Conservation (phyloP, 2,888 invertebrate species). For the Epirrhoe alternata region DNA sequence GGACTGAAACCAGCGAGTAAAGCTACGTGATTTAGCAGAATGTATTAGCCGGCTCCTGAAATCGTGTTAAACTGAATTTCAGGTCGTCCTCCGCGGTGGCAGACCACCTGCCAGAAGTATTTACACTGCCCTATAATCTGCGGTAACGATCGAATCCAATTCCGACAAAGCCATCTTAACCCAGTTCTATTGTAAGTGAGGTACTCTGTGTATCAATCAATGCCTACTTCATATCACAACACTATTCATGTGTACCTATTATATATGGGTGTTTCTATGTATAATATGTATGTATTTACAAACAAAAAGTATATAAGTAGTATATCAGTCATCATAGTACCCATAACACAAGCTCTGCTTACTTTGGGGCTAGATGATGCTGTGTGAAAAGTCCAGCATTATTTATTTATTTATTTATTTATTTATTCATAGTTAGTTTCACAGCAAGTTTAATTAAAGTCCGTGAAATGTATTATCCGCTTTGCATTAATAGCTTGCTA, state of each 20-base stretch:
- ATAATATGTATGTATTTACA: too few species aligned
- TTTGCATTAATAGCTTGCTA: neutral
- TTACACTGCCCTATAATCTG: constrained; percentile 10
- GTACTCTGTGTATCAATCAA: constrained; percentile 19
- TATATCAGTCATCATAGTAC: too few species aligned
- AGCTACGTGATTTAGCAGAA: constrained; percentile 1
- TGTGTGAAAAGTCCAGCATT: too few species aligned
- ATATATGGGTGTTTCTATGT: too few species aligned
- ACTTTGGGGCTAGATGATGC: too few species aligned
- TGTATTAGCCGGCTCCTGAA: neutral
- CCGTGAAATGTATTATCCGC: constrained; percentile 1
- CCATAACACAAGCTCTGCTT: too few species aligned
- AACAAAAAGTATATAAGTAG: too few species aligned
- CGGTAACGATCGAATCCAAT: constrained; percentile 16
- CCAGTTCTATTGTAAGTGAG: constrained; percentile 26
- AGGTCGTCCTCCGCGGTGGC: neutral
- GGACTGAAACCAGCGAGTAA: neutral
- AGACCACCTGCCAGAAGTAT: neutral
- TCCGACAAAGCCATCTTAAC: constrained; percentile 26
- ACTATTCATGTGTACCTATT: constrained; percentile 3
- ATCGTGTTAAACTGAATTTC: neutral
- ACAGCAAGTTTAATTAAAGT: constrained; percentile 3
- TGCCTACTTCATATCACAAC: constrained; percentile 1
- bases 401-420: too few species aligned
- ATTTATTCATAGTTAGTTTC: neutral